phyloP scores from a whole-genome alignment of 2,113 vertebrate genomes.

The Syrmaticus mikado region DNA sequence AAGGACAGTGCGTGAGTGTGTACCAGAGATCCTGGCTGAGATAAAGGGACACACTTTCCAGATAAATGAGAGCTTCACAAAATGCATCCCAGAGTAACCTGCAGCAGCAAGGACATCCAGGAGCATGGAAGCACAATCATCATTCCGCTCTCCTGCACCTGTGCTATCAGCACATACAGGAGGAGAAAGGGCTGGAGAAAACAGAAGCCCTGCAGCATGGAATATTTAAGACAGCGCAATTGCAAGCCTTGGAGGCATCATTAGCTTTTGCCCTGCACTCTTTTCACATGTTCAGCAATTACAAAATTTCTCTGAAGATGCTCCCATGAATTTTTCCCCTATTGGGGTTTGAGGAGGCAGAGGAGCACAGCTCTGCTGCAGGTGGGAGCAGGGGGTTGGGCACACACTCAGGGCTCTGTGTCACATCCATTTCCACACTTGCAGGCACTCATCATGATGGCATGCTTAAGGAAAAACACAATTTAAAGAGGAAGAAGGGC shows the following conservation, averaged over 20 bases:
- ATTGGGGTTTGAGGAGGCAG: not conserved
- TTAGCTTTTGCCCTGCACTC: not conserved
- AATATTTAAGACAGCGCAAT: not conserved
- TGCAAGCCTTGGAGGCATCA: not conserved
- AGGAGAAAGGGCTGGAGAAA: slow-evolving; percentile 23
- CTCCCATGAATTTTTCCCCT: not conserved
- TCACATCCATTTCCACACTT: not conserved
- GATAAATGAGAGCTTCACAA: not conserved
- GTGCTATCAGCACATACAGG: not conserved
- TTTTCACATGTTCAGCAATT: slow-evolving; percentile 1
- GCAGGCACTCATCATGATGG: rapidly evolving
- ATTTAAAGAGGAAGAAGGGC: not conserved
- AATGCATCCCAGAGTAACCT: not conserved
- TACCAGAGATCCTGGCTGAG: not conserved
- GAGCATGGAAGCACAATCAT: not conserved
- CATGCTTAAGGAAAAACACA: rapidly evolving
- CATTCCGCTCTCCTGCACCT: not conserved
- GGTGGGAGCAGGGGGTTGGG: not conserved
- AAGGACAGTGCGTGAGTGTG: rapidly evolving
- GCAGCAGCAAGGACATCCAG: not conserved
- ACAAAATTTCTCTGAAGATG: slow-evolving; percentile 32
- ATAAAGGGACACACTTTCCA: not conserved
- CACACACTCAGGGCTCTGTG: not conserved
- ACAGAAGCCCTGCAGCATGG: not conserved
- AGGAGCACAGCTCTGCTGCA: not conserved